phyloP scores from a whole-genome alignment of 2,113 vertebrate species.

The Edolisoma coerulescens region DNA sequence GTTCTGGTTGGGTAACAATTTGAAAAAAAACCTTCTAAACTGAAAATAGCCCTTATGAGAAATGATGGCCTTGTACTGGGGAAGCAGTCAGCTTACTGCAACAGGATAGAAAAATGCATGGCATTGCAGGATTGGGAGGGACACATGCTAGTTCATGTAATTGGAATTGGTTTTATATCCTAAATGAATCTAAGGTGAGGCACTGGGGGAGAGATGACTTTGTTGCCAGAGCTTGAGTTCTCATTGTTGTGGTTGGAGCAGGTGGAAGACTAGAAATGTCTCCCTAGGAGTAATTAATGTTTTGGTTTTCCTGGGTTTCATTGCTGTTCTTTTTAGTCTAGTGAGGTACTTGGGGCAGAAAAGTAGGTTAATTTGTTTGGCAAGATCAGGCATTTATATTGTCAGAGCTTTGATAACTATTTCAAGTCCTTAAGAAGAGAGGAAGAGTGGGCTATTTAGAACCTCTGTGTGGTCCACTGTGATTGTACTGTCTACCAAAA shows the following conservation, averaged over 20 bases:
- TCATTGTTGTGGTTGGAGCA: not conserved
- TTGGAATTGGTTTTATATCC: not conserved
- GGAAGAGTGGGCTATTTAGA: not conserved
- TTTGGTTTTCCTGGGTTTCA: not conserved
- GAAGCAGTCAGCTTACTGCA: not conserved
- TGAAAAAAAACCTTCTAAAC: not conserved
- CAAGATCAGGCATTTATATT: not conserved
- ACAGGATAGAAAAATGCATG: not conserved
- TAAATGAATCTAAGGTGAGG: not conserved
- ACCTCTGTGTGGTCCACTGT: not conserved
- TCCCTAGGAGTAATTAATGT: not conserved
- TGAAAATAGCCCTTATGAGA: not conserved
- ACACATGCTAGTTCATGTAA: not conserved
- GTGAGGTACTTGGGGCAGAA: not conserved
- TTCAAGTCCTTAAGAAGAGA: not conserved
- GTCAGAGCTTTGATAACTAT: not conserved
- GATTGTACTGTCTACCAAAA: not conserved
- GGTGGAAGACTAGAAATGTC: not conserved
- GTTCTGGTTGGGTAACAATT: not conserved
- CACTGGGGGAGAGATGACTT: not conserved
- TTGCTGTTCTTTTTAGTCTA: not conserved
- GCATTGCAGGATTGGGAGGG: too few relatives aligned
- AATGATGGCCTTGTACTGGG: not conserved
- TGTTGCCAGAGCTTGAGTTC: not conserved
- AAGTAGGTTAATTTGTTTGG: not conserved